These are phyloP conservation scores for Nothocercus julius DNA, from an alignment of 2,113 vertebrate species.

Conservation along the genomic window DNA sequence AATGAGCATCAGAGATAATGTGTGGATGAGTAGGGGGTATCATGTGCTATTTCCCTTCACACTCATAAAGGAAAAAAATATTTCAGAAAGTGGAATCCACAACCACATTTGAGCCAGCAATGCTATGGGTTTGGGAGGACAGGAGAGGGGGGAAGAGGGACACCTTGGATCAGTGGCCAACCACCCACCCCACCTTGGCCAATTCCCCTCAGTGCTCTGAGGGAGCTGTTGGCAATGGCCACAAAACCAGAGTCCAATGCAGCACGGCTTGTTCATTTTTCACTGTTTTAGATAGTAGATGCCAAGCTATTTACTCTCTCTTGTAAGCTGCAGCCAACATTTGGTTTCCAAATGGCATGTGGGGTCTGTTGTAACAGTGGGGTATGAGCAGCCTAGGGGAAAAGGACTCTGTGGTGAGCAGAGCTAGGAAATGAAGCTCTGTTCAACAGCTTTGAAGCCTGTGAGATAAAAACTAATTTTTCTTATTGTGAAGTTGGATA, in stretches of 20 bases:
- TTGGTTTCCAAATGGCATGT: not conserved
- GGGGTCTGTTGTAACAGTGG: rapidly evolving
- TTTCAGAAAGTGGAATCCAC: not conserved
- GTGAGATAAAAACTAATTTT: not conserved
- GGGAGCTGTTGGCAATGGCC: too few relatives aligned
- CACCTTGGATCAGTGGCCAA: not conserved
- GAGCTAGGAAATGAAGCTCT: not conserved
- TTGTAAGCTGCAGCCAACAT: not conserved
- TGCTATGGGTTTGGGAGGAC: not conserved
- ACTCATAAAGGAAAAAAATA: not conserved
- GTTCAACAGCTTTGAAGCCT: not conserved
- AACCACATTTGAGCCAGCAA: not conserved
- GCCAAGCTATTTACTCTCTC: not conserved
- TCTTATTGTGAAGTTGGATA: not conserved
- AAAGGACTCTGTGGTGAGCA: not conserved
- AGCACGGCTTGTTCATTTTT: not conserved
- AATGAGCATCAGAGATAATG: not conserved
- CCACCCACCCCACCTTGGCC: not conserved
- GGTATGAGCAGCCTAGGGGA: not conserved
- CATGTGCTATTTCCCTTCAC: rapidly evolving
- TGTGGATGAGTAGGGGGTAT: rapidly evolving
- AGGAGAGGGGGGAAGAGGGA: not conserved
- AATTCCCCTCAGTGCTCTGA: not conserved
- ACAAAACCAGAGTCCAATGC: not conserved
- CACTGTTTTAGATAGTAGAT: not conserved